Conservation (phyloP, 2,113 vertebrate genomes). For the Columbina picui region DNA sequence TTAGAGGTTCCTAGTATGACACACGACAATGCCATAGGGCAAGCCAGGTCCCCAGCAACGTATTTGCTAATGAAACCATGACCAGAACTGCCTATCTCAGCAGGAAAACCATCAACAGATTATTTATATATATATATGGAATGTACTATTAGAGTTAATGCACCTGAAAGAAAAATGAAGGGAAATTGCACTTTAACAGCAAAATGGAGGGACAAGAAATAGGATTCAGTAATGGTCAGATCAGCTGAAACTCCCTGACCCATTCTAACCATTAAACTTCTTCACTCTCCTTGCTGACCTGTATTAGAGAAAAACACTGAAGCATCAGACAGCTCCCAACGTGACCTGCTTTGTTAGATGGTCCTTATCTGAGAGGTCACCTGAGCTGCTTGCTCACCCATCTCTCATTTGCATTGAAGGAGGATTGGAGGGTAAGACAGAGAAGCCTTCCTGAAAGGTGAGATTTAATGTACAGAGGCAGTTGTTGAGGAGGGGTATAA, state of each 20-base stretch:
- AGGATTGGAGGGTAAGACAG: not conserved
- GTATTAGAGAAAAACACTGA: not conserved
- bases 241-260: not conserved
- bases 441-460: not conserved
- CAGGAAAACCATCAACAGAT: not conserved
- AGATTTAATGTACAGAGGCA: not conserved
- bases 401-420: not conserved
- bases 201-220: not conserved
- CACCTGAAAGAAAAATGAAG: not conserved
- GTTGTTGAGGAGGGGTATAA: not conserved
- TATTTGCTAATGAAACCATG: not conserved
- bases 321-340: not conserved
- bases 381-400: not conserved
- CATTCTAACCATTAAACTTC: not conserved
- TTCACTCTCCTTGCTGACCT: not conserved
- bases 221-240: not conserved
- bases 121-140: not conserved
- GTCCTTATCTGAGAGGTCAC: not conserved
- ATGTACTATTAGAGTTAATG: not conserved
- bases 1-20: not conserved
- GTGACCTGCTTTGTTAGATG: not conserved
- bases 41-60: not conserved
- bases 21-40: not conserved
- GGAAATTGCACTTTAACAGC: not conserved
- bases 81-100: not conserved